phyloP scores from a whole-genome alignment of 2,797 vertebrate species.

The Neopelma chrysocephalum region DNA sequence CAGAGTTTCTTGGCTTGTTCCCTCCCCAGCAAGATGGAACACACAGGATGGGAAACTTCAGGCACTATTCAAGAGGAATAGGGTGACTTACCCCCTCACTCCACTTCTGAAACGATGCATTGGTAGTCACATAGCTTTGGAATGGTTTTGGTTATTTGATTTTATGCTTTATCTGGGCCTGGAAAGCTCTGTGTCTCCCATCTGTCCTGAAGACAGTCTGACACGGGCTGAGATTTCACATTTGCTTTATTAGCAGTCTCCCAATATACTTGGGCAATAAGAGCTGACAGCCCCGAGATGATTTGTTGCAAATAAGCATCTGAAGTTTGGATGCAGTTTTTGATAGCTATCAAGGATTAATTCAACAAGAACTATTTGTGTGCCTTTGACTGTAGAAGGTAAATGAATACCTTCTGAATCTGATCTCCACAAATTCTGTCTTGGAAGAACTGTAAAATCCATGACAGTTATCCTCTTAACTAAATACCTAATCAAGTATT shows the following conservation, averaged over 20 bases:
- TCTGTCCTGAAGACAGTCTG: background rate
- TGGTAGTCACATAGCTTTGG: background rate
- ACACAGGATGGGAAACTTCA: background rate
- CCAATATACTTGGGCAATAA: background rate
- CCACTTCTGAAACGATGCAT: background rate
- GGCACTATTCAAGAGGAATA: background rate
- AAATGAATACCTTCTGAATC: slow-evolving; percentile 30
- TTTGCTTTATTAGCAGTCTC: background rate
- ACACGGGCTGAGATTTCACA: background rate
- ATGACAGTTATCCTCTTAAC: slow-evolving; percentile 31
- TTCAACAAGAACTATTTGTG: background rate
- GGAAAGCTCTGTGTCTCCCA: background rate
- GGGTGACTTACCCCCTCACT: rapidly evolving
- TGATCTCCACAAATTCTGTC: slow-evolving; percentile 10
- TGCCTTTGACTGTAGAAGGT: background rate
- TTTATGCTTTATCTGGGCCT: background rate
- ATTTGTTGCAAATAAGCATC: background rate
- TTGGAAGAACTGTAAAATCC: background rate
- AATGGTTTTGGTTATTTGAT: background rate
- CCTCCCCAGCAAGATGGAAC: background rate
- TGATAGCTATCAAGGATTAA: slow-evolving; percentile 40
- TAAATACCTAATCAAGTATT: background rate
- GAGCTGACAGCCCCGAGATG: background rate
- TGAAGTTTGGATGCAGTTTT: slow-evolving; percentile 28
- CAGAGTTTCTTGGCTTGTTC: background rate